Conservation (phyloP, 1,140 invertebrate genomes). For the Drosophila repleta region DNA sequence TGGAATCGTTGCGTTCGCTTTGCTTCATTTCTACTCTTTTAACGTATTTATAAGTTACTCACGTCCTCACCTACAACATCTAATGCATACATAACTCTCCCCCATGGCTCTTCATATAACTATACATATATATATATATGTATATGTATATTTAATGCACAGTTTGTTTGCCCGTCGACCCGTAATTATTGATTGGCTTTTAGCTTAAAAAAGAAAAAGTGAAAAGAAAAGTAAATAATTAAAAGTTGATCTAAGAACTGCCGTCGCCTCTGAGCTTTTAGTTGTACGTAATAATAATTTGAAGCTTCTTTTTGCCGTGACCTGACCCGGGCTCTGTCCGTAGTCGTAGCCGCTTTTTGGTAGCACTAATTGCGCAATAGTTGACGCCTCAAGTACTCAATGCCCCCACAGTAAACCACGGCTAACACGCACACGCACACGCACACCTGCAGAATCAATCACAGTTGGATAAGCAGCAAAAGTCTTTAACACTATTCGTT, state of each 20-base stretch:
- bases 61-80: background rate
- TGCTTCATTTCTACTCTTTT: conserved; percentile 1
- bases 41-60: conserved; percentile 2
- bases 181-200: conserved; percentile 9
- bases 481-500: background rate
- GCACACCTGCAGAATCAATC: conserved; percentile 17
- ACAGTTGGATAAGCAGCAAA: background rate
- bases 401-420: background rate
- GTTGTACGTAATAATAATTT: background rate
- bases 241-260: background rate
- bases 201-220: background rate
- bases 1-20: background rate
- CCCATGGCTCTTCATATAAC: background rate
- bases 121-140: conserved; percentile 8
- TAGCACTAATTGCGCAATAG: conserved; percentile 1
- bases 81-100: background rate
- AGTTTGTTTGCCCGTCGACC: conserved; percentile 36
- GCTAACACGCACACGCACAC: conserved; percentile 2
- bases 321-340: background rate
- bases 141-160: conserved; percentile 32
- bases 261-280: background rate
- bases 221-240: too few species aligned
- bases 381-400: background rate
- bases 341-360: background rate
- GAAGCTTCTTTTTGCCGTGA: background rate